Base-by-base conservation (phyloP, 2,888 invertebrate species). In the Phaonia tiefii region DNA sequence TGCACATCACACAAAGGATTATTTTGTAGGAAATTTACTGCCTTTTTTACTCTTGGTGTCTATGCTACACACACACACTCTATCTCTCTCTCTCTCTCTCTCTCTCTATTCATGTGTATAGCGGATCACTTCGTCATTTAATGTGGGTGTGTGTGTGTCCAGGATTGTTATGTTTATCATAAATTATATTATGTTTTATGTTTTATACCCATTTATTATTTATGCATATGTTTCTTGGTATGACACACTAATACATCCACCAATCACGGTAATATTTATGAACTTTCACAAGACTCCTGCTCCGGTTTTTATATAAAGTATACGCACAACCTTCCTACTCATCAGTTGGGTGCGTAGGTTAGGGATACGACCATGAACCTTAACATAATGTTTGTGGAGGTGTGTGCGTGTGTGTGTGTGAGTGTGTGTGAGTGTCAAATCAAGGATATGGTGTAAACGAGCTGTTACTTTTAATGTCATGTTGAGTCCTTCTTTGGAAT, bases 221-320 rank as follows among this genome's bases (percentile, higher is more conserved):
- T 63, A 63, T 63, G 63, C 63, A 63, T 63, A 63, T 63, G 22
- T 17, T 63, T 39, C 7, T 17, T 37, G 20, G 13, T 63, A 22
- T 63, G 63, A 63, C 63, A 63, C 63, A 63, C 63, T 63, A 63
- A 63, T 63, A 63, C 63, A 63, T 63, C 42, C 63, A 63, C 39
- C 63, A 63, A 63, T 63, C 63, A 63, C 63, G 22, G 42, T 42
- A 22, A 63, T 63, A 63, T 63, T 63, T 63, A 63, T 63, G 63
- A 42, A 63, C 63, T 39, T 22, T 54, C 54, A 54, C 54, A 51
- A n/a, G n/a, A n/a, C n/a, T n/a, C n/a, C n/a, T n/a, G n/a, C n/a
- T n/a, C n/a, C n/a, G n/a, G n/a, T n/a, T n/a, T n/a, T n/a, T n/a
- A n/a, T n/a, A n/a, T n/a, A n/a, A n/a, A n/a, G n/a, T 11, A 5